phyloP scores from a whole-genome alignment of 2,797 vertebrate genomes.

The Cygnus olor region DNA sequence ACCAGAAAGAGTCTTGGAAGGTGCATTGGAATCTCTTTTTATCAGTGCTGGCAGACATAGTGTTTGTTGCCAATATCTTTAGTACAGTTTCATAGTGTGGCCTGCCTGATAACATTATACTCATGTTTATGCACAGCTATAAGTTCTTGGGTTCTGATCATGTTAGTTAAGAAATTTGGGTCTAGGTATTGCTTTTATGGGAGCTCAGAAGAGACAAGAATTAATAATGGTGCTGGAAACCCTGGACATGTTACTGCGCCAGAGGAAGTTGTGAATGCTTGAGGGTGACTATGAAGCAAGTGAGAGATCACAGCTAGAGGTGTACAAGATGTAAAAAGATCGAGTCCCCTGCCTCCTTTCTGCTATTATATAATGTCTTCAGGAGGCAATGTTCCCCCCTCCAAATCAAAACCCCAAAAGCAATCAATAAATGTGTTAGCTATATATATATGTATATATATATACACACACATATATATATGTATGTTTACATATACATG shows the following conservation, averaged over 20 bases:
- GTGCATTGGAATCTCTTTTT: accelerated
- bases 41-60: background rate
- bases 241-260: background rate
- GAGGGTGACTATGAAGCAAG: background rate
- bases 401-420: background rate
- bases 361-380: background rate
- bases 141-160: background rate
- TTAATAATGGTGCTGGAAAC: background rate
- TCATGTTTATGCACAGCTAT: background rate
- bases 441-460: background rate
- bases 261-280: background rate
- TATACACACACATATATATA: no score
- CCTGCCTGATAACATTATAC: background rate
- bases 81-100: background rate
- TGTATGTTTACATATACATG: background rate
- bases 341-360: background rate
- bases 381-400: background rate
- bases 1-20: background rate
- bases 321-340: background rate
- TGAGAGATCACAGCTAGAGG: background rate
- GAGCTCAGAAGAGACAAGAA: background rate
- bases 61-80: background rate
- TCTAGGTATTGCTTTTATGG: background rate
- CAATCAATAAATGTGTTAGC: background rate
- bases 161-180: background rate